A percentile compares a stretch with the other conserved stretches of the same genome.
phyloP scores from a whole-genome alignment of 2,888 invertebrate species.

The Chrysodeixis includens region DNA sequence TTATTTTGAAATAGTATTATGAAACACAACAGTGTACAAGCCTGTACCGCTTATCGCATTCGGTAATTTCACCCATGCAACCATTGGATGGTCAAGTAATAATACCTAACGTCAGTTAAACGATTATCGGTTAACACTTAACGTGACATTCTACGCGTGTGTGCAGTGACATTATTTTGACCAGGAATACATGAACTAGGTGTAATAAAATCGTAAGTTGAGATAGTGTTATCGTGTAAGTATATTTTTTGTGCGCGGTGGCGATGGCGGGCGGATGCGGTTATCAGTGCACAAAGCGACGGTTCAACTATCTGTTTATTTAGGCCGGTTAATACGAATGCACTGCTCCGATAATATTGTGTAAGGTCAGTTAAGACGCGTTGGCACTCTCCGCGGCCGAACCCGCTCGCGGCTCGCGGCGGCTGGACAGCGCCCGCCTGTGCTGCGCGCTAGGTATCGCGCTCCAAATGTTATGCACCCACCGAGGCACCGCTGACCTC shows the following conservation, averaged over 20 bases:
- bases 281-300: constrained; percentile 72
- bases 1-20: background rate
- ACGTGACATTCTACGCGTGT: constrained; percentile 33
- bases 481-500: background rate
- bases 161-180: constrained; percentile 38
- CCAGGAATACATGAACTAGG: constrained; percentile 41
- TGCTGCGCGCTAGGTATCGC: background rate
- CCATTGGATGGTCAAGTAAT: background rate
- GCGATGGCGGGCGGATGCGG: constrained; percentile 76
- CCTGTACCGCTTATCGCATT: background rate
- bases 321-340: constrained; percentile 69
- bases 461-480: background rate
- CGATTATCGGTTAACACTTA: constrained; percentile 28
- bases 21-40: background rate
- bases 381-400: constrained; percentile 50
- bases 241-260: constrained; percentile 66
- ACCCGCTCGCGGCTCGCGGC: constrained; percentile 22
- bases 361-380: constrained; percentile 80
- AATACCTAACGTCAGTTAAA: constrained; percentile 8
- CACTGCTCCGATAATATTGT: constrained; percentile 67
- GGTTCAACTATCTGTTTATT: constrained; percentile 72
- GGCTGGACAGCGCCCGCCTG: constrained; percentile 3
- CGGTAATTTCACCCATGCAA: background rate
- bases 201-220: constrained; percentile 53
- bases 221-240: constrained; percentile 69